Evolutionary conservation across 2,113 vertebrate genomes (phyloP).

Genomic region (Urocolius indicus): DNA sequence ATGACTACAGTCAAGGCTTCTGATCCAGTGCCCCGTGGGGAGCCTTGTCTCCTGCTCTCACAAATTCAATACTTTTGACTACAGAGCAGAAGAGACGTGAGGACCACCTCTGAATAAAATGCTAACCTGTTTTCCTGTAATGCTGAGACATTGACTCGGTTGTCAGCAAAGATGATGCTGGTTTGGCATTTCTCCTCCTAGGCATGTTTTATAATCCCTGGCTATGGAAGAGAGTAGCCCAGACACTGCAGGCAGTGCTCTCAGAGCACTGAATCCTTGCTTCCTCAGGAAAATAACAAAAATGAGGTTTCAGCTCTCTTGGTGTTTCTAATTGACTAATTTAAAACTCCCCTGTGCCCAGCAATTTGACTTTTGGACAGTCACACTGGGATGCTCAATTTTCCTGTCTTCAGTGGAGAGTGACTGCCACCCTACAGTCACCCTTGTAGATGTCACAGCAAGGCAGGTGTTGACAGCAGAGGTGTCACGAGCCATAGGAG

Average conservation of each 20-base stretch:
- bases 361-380: background rate
- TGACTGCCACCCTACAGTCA: background rate
- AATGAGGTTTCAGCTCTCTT: background rate
- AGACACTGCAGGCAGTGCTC: background rate
- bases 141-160: background rate
- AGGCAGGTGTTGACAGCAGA: background rate
- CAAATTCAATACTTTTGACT: background rate
- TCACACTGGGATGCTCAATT: background rate
- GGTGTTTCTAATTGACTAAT: background rate
- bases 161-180: background rate
- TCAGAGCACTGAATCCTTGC: background rate
- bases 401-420: background rate
- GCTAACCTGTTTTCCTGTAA: background rate
- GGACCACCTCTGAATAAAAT: background rate
- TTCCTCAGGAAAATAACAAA: background rate
- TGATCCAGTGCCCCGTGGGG: background rate
- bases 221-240: background rate
- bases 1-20: too few species aligned
- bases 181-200: background rate
- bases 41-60: background rate
- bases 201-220: accelerated
- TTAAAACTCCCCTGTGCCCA: background rate
- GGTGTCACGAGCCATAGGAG: background rate
- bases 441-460: background rate
- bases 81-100: background rate